These are phyloP conservation scores for Catamblyrhynchus diadema DNA, from an alignment of 2,797 vertebrate species.

Conservation along the genomic window DNA sequence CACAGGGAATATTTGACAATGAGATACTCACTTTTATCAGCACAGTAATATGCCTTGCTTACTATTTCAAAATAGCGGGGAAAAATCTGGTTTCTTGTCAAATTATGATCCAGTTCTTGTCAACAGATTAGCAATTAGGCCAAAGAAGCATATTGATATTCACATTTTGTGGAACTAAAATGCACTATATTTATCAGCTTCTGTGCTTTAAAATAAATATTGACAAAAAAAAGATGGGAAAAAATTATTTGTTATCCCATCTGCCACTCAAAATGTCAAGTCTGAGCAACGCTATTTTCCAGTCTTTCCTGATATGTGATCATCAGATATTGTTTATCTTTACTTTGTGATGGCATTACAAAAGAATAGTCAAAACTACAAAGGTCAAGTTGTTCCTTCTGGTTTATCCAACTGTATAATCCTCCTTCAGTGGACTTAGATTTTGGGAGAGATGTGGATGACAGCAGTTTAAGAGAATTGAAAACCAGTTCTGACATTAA, in stretches of 20 bases:
- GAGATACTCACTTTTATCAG: not conserved
- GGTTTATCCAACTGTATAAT: constrained; percentile 8
- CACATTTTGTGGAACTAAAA: not conserved
- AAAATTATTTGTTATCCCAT: constrained; percentile 16
- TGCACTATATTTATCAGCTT: not conserved
- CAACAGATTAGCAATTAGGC: constrained; percentile 25
- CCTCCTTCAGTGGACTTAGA: not conserved
- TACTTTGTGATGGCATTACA: not conserved
- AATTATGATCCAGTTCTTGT: constrained; percentile 10
- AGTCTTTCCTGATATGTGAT: not conserved
- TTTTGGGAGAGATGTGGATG: not conserved
- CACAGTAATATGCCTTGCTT: not conserved
- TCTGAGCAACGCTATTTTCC: not conserved
- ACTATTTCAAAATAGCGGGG: not conserved
- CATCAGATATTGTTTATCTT: constrained; percentile 16
- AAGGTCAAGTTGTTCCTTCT: constrained; percentile 31
- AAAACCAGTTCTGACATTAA: not conserved
- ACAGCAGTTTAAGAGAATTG: not conserved
- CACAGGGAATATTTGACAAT: not conserved
- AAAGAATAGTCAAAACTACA: not conserved
- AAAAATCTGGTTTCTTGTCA: not conserved
- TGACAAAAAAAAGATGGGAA: not conserved
- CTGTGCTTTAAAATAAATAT: constrained; percentile 8
- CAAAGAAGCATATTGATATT: not conserved
- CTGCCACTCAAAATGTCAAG: constrained; percentile 46